Evolutionary conservation across 2,888 invertebrate genomes (phyloP), one percentile per base, ranked within the genome.

Genomic region (Hydropsyche betteni): DNA sequence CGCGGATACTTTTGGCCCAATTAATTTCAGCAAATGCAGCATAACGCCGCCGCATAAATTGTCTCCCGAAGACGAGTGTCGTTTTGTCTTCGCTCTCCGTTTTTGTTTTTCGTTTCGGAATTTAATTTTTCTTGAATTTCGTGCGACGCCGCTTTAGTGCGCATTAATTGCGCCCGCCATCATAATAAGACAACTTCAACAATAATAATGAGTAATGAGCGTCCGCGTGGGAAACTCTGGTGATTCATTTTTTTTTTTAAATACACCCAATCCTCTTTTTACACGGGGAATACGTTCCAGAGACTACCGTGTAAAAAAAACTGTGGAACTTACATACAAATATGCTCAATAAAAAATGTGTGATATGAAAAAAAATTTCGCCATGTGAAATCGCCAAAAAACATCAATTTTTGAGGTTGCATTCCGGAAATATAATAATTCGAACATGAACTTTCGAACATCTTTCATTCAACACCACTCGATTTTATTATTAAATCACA

Each of bases 1-100:
- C 33, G 38, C 70, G 74, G 64, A 75, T 74, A 77, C 61, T 55
- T 75, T 55, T 71, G 75, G 61, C 74, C 74, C 75, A 77, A 77
- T 77, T 77, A 77, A 75, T 77, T 75, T 75, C 68, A 69, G 75
- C 69, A 75, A 77, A 71, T 74, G 75, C 72, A 76, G 68, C 72
- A 71, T 72, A 51, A 64, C 55, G 58, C 53, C 51, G 64, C 16
- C 55, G 64, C 36, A 61, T 73, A 73, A 77, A 77, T 69, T 77
- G 73, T 75, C 69, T 75, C 69, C 34, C 70, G 33, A 58, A 72
- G 72, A 72, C 72, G 52, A 55, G 55, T 55, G 14, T 16, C 55
- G n/a, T 64, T n/a, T 64, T 34, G 4, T 8, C n/a, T 64, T 12
- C 16, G 5, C 33, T 34, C 36, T 36, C 36, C 36, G 64, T 64